These are phyloP conservation scores for Conomelus anceps DNA, from an alignment of 2,888 invertebrate genomes.

Conservation along the genomic window DNA sequence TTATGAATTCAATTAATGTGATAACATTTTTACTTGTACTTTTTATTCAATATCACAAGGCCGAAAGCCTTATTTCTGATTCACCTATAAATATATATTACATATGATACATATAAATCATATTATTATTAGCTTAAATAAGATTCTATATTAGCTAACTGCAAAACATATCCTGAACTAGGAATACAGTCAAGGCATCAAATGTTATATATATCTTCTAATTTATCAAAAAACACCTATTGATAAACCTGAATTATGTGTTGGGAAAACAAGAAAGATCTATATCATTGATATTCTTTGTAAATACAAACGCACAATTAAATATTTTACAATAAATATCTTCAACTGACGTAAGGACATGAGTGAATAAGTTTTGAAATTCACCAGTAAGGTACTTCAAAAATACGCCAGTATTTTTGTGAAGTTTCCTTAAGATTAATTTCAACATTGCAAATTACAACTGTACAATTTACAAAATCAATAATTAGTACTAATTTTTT, in stretches of 20 bases:
- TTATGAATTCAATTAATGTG: background rate
- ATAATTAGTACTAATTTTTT: background rate
- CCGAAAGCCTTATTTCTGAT: background rate
- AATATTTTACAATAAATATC: background rate
- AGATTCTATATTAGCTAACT: background rate
- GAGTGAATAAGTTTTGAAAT: background rate
- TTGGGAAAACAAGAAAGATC: background rate
- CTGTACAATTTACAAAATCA: background rate
- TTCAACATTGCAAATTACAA: background rate
- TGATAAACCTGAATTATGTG: background rate
- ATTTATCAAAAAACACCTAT: background rate
- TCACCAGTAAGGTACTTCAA: background rate
- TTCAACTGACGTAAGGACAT: background rate
- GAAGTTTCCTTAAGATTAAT: background rate
- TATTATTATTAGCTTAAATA: background rate
- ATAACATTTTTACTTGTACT: background rate
- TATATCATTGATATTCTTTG: background rate
- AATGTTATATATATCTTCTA: background rate
- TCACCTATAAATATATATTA: background rate
- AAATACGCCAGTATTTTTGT: background rate
- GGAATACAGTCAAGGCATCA: background rate
- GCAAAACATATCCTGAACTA: background rate
- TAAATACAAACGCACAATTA: background rate
- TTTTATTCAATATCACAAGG: background rate
- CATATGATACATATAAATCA: background rate